Evolutionary conservation across 2,113 vertebrate genomes (phyloP), one percentile per base, ranked within the genome.

Genomic region (Lasiurus cinereus): DNA sequence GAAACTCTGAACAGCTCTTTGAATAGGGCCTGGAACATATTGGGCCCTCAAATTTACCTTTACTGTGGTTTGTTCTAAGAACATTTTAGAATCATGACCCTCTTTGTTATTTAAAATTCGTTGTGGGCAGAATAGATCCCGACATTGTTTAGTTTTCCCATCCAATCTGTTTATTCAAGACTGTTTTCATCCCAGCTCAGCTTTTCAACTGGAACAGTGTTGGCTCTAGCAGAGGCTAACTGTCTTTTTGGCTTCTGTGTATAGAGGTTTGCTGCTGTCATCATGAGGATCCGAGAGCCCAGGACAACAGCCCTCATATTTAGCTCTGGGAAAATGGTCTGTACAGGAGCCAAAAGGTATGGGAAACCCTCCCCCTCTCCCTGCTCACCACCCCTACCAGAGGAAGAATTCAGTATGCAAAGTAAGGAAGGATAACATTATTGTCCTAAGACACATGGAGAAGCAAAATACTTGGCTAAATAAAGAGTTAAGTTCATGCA

Each of bases 251-350:
- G 31, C 92, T 96, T 97, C 94, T 95, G 78, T 79, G 66, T 67
- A 0, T 88, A 99, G 99, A 99, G 99, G 82, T 99, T 99, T 97
- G 99, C 99, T 10, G 99, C 99, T 0, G 99, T 99, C 62, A 99
- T 99, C 94, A 99, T 99, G 99, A 98, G 99, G 96, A 99, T 99
- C 97, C 98, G 99, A 43, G 99, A 99, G 46, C 99, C 99, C 27
- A 98, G 99, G 93, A 99, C 99, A 64, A 99, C 99, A 7, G 99
- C 99, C 1, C 98, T 99, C 70, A 99, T 99, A 97, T 99, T 99
- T 98, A 99, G 99, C 96, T 99, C 99, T 33, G 99, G 99, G 92
- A 99, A 99, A 98, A 99, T 99, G 98, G 99, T 99, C 97, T 99
- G 99, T 96, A 99, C 99, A 0, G 99, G 99, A 96, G 99, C 99